These are phyloP conservation scores for Adelognathus sp. DNA, from an alignment of 2,888 invertebrate genomes.

Conservation along the genomic window DNA sequence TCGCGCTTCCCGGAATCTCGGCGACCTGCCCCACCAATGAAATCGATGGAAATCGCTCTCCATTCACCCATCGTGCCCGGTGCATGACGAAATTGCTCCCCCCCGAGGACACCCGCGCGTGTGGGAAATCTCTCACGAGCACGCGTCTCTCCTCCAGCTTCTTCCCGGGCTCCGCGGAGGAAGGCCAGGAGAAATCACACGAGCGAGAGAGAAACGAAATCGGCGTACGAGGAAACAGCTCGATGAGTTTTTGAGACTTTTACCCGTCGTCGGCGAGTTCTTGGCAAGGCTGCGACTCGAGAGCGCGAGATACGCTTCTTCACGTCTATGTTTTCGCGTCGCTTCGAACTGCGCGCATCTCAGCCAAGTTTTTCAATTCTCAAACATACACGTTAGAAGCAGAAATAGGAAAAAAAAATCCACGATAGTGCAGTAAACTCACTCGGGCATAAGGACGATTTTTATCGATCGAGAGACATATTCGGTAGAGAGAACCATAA, in stretches of 20 bases:
- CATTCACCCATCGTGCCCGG: conserved; percentile 49
- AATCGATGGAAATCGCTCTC: conserved; percentile 48
- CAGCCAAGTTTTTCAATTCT: background rate
- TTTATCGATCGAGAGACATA: too few relatives aligned
- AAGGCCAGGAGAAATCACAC: conserved; percentile 31
- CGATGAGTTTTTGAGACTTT: conserved; percentile 29
- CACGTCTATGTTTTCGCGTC: conserved; percentile 29
- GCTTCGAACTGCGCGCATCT: conserved; percentile 25
- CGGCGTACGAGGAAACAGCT: conserved; percentile 54
- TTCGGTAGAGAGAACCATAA: too few relatives aligned
- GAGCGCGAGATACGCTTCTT: too few relatives aligned
- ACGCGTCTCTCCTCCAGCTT: conserved; percentile 17
- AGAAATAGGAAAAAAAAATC: too few relatives aligned
- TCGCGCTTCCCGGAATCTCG: conserved; percentile 52
- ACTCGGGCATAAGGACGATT: too few relatives aligned
- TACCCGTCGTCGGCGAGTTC: conserved; percentile 53
- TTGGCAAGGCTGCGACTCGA: conserved; percentile 46
- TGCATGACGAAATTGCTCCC: conserved; percentile 43
- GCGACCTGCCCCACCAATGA: conserved; percentile 53
- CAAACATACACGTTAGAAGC: too few relatives aligned
- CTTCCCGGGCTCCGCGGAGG: too few relatives aligned
- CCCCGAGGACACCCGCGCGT: background rate
- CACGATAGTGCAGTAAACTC: too few relatives aligned
- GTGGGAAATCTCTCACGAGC: background rate
- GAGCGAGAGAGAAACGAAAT: conserved; percentile 40